Base-by-base conservation (phyloP, 1,140 invertebrate species). In the Drosophila orena region DNA sequence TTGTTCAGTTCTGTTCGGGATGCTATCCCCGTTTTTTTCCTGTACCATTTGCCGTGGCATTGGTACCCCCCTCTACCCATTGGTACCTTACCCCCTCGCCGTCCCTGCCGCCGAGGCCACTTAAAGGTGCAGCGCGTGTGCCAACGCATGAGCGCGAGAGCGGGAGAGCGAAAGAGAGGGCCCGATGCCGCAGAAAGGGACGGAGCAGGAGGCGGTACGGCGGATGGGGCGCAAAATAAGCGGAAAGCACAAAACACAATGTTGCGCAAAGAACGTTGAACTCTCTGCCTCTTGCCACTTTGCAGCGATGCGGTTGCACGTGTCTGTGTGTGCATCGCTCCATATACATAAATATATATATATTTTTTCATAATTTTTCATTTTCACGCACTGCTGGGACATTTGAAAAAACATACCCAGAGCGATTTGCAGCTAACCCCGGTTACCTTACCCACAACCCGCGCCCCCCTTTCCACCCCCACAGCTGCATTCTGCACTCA, bases 201-300 rank as follows among this genome's bases (percentile, higher is more conserved):
- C 38, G 37, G 40, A 27, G 1, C n/a, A 24, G 24, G 40, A 37
- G 46, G 58, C 37, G 71, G 40, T 49, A 46, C 34, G 46, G 44
- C 46, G 68, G 77, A 68, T 62, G 72, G 62, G 74, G 66, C 69
- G 83, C 52, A 86, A 86, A 86, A 86, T 78, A 81, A 86, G 81
- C 81, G 81, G 81, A 86, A 86, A 86, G 83, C 84, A 89, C 84
- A 89, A 88, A 88, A 88, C 84, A 88, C 83, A 88, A 88, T 88
- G 83, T 88, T 88, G 83, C 81, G 83, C 83, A 88, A 88, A 88
- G 83, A 88, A 88, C 83, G 83, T 88, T 88, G 83, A 88, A 88
- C 83, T 89, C 84, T 53, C 79, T 56, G 58, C 78, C 73, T 56
- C 56, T 47, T 64, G 53, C 61, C 61, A 46, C 61, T 47, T 57